Conservation (phyloP, 2,888 invertebrate species). For the Limulus polyphemus region DNA sequence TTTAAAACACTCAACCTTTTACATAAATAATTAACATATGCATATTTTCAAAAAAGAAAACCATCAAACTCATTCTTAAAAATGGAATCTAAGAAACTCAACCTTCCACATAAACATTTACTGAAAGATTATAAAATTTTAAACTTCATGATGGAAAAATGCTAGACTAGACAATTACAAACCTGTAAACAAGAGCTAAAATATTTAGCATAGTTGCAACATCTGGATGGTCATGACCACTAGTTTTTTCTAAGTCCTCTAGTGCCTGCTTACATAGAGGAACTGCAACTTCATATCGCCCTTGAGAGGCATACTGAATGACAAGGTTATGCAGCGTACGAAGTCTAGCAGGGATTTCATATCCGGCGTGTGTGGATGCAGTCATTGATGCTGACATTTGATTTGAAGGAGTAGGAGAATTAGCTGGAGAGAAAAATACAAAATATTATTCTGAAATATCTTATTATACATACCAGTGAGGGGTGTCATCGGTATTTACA, state of each 20-base stretch:
- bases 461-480: neutral
- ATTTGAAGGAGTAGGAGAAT: slow-evolving; percentile 84
- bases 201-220: slow-evolving; percentile 99
- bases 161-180: neutral
- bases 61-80: too few relatives aligned
- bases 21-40: too few relatives aligned
- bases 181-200: slow-evolving; percentile 77
- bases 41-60: too few relatives aligned
- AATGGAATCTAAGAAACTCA: too few relatives aligned
- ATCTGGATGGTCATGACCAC: slow-evolving; percentile 97
- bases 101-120: too few relatives aligned
- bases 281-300: slow-evolving; percentile 91
- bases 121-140: too few relatives aligned
- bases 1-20: too few relatives aligned
- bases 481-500: neutral
- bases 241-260: slow-evolving; percentile 96
- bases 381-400: slow-evolving; percentile 96
- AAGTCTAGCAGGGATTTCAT: slow-evolving; percentile 95
- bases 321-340: slow-evolving; percentile 97
- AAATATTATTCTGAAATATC: neutral
- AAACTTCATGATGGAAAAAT: too few relatives aligned
- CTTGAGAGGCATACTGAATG: slow-evolving; percentile 98
- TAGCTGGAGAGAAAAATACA: slow-evolving; percentile 44
- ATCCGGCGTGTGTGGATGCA: slow-evolving; percentile 91
- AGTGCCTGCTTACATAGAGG: slow-evolving; percentile 99